Evolutionary conservation across 2,888 invertebrate species (phyloP).

Genomic region (Adela reaumurella): DNA sequence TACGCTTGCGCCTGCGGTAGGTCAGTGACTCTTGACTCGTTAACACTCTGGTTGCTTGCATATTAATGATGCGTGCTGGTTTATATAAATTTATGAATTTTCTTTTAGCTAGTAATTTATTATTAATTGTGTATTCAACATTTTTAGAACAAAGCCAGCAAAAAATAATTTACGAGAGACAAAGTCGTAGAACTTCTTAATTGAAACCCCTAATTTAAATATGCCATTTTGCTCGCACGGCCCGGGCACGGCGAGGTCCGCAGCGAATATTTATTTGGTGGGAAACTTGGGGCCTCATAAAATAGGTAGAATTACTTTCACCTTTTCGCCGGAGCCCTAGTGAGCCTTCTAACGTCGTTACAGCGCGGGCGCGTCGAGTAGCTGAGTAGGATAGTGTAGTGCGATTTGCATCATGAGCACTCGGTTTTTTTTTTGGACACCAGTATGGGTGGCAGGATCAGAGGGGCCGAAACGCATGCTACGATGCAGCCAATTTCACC

Average conservation of each 20-base stretch:
- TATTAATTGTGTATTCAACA: no score
- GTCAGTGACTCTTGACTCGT: no score
- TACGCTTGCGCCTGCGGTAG: no score
- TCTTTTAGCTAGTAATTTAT: no score
- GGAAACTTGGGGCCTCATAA: not conserved
- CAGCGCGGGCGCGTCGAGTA: not conserved
- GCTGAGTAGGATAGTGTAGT: not conserved
- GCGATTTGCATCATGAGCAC: not conserved
- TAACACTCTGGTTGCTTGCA: no score
- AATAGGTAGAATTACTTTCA: not conserved
- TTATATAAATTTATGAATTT: no score
- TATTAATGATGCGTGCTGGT: no score
- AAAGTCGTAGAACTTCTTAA: not conserved
- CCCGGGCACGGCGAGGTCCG: not conserved
- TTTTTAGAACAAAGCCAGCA: no score
- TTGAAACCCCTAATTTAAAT: not conserved
- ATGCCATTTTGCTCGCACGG: not conserved
- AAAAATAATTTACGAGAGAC: not conserved
- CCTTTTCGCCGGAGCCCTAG: slow-evolving; percentile 1
- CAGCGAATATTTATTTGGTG: not conserved
- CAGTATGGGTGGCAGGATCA: no score
- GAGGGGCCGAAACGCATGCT: no score
- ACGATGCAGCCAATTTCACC: no score
- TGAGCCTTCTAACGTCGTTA: not conserved
- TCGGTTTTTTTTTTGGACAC: no score